Base-by-base conservation (phyloP, 2,113 vertebrate genomes). In the Argyrosomus japonicus region DNA sequence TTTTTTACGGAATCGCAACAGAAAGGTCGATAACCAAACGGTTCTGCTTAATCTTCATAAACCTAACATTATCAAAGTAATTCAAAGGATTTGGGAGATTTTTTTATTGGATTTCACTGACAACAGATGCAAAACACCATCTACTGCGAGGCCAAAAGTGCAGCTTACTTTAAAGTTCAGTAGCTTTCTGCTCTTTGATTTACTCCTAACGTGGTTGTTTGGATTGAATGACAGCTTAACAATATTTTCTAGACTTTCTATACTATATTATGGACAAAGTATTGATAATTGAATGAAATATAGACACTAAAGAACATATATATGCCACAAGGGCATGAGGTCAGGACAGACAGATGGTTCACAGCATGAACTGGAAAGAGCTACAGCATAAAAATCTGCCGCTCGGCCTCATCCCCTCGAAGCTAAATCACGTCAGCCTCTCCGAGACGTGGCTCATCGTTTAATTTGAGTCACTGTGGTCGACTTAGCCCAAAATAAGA, bases 321-420 rank as follows among this genome's bases (percentile, higher is more conserved):
- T 67, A 69, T 65, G 19, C 21, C 8, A 27, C 79, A 82, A 86
- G 75, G 73, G 70, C 45, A 21, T 2, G 29, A 70, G 84, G 80
- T 88, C 87, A 86, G 71, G 75, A 71, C 85, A 76, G 74, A 81
- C 87, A 89, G 87, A 89, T 87, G 89, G 84, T 85, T 82, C 79
- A 48, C 84, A 75, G 78, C 69, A 51, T 82, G 88, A 91, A 86
- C 79, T 79, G 73, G 64, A 90, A 81, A 36, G 27, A 81, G 57
- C 75, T 48, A 67, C 57, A 57, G 85, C 69, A 68, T 77, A 43
- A 77, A 75, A 75, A 79, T 79, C 77, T 73, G 64, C 72, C 40
- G 29, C 73, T 83, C 58, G 19, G 25, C 69, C 50, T 88, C 83
- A 82, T 86, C 68, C 75, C 25, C 32, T 51, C 7, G 18, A 58